Base-by-base conservation (phyloP, 2,797 vertebrate genomes). In the Microhierax caerulescens region DNA sequence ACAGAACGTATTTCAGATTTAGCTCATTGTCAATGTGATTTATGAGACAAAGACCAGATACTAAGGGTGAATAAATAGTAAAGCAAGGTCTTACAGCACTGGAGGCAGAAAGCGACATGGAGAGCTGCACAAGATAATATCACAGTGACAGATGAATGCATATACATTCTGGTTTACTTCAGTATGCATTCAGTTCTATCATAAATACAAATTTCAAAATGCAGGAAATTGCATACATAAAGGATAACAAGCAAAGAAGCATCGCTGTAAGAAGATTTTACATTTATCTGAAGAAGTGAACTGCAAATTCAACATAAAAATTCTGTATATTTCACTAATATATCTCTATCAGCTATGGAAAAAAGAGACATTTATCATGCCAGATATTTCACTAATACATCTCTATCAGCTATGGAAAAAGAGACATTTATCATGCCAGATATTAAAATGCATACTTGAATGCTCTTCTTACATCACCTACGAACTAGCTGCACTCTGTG, bases 211-310 rank as follows among this genome's bases (percentile, higher is more conserved):
- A 65, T 75, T 93, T 88, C 57, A 88, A 91, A 95, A 94, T n/a
- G 67, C 77, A 67, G 82, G 34, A 95, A 95, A 96, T 69, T 76
- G 65, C 61, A 92, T 45, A 73, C 50, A 75, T 54, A 86, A 96
- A 79, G 57, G 57, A 94, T 75, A 92, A 94, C 72, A 92, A 90
- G 59, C 11, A 90, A 93, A 93, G 72, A 95, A 90, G 87, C 50
- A 63, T 30, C 0, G 0, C 32, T 0, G 0, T 36, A 60, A 48
- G 54, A 78, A 83, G 34, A 68, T 59, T 88, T 60, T 77, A 37
- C n/a, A 48, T 45, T 75, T 69, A n/a, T 86, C 61, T 86, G 59
- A 86, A 88, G 69, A 95, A 83, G 9, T 37, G 12, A 94, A 93
- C 47, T 76, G 73, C 57, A 78, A 95, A 94, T 73, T 68, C 59